Base-by-base conservation (phyloP, 1,140 invertebrate genomes). In the Drosophila simulans region DNA sequence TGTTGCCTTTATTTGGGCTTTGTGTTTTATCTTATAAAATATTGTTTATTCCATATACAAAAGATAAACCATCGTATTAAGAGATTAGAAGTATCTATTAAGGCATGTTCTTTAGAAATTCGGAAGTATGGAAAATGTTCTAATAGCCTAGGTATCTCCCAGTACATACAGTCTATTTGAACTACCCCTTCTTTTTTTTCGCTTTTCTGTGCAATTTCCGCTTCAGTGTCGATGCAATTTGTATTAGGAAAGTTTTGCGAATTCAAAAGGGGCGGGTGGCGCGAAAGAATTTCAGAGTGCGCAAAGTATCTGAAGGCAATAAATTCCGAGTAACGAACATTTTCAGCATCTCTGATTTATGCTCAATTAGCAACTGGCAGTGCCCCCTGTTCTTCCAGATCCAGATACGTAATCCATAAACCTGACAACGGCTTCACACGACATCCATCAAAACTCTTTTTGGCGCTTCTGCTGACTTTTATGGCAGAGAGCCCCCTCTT, bases 181-280 rank as follows among this genome's bases (percentile, higher is more conserved):
- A 1, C 34, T 15, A 4, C 39, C 12, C 15, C n/a, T 13, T 25
- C 7, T 57, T 58, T 51, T 51, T 77, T 51, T 63, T 51, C 35
- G 31, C 43, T 35, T 70, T 48, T 70, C 53, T 34, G 42, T 66
- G 60, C 53, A 80, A 80, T 84, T 88, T 89, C 83, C 84, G 83
- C 83, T 68, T 80, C 71, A 80, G 66, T 88, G 84, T 88, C 84
- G 84, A 88, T 89, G 83, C 84, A 89, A 83, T 86, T 88, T 86
- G 77, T 86, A 86, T 88, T 83, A 86, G 81, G 58, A 89, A 76
- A 68, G 70, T 85, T 82, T 62, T 62, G 46, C 57, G 22, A 34
- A 71, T 70, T 27, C 68, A n/a, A 31, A 69, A 56, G 66, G 48
- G 65, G 15, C 27, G 13, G 20, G 64, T 27, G 27, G 51, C 22